phyloP scores from a whole-genome alignment of 2,797 vertebrate species.

The Brachymystax lenok region DNA sequence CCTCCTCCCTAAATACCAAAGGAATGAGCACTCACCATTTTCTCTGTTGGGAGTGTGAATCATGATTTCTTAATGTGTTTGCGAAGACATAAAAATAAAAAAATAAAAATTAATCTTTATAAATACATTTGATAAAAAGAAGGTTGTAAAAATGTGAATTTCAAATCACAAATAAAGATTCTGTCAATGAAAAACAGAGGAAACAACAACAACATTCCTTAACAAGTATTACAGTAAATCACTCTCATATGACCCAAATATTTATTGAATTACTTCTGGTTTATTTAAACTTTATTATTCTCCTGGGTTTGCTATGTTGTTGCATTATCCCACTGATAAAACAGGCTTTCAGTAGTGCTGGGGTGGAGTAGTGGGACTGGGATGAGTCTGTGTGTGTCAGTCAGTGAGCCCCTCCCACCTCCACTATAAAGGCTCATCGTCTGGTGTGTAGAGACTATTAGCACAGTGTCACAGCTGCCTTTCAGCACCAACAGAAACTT shows the following conservation, averaged over 20 bases:
- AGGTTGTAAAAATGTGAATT: not conserved
- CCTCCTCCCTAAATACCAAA: conserved; percentile 8
- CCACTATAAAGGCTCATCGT: conserved; percentile 74
- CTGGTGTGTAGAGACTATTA: conserved; percentile 75
- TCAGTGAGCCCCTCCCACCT: conserved; percentile 73
- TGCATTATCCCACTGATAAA: conserved; percentile 27
- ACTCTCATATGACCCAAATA: not conserved
- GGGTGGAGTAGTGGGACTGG: conserved; percentile 51
- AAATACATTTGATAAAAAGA: not conserved
- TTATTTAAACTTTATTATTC: conserved; percentile 18
- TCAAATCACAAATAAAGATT: not conserved
- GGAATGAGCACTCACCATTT: conserved; percentile 3
- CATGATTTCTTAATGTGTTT: not conserved
- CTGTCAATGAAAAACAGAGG: conserved; percentile 3
- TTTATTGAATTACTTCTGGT: conserved; percentile 11
- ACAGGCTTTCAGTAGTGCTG: conserved; percentile 30
- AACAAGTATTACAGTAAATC: not conserved
- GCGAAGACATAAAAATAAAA: not conserved
- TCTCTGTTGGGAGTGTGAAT: conserved; percentile 1
- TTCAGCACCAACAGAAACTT: conserved; percentile 63
- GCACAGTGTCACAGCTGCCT: conserved; percentile 79
- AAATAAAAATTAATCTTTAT: not conserved
- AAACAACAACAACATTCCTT: conserved; percentile 14
- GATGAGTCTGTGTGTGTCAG: conserved; percentile 61
- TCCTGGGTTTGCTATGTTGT: not conserved